These are phyloP conservation scores for Callithrix jacchus DNA, from an alignment of 2,113 vertebrate species.

Conservation along the genomic window DNA sequence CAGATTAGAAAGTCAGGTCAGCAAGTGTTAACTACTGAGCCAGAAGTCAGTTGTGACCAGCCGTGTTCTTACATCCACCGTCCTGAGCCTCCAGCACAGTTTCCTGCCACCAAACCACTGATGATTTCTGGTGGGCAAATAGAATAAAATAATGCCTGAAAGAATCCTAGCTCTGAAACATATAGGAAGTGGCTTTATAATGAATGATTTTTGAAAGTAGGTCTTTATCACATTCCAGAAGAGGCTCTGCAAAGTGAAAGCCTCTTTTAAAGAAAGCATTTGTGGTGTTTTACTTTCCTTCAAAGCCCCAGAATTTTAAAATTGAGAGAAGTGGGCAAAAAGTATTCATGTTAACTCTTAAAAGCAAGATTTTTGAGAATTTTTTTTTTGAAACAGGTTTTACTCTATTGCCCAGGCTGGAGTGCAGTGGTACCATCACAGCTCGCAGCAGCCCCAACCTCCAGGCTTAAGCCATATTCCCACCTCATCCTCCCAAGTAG, in stretches of 20 bases:
- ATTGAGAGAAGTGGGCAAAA: constrained; percentile 4
- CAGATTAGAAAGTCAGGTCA: neutral
- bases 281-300: neutral
- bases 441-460: too few species aligned
- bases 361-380: neutral
- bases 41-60: neutral
- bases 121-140: neutral
- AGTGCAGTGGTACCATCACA: too few species aligned
- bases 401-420: too few species aligned
- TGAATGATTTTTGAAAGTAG: neutral
- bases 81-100: neutral
- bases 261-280: constrained; percentile 28
- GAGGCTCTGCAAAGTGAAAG: neutral
- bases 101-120: neutral
- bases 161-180: neutral
- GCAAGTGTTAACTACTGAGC: neutral
- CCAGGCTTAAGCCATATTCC: too few species aligned
- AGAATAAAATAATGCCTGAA: neutral
- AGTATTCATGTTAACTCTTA: neutral
- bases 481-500: too few species aligned
- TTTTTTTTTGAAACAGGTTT: too few species aligned
- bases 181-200: neutral
- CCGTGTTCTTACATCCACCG: neutral
- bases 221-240: neutral
- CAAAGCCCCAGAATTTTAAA: neutral